A percentile compares a stretch with the other conserved stretches of the same genome.
These are phyloP conservation scores for Dendrocincla tyrannina DNA, from an alignment of 2,797 vertebrate species.

Conservation along the genomic window DNA sequence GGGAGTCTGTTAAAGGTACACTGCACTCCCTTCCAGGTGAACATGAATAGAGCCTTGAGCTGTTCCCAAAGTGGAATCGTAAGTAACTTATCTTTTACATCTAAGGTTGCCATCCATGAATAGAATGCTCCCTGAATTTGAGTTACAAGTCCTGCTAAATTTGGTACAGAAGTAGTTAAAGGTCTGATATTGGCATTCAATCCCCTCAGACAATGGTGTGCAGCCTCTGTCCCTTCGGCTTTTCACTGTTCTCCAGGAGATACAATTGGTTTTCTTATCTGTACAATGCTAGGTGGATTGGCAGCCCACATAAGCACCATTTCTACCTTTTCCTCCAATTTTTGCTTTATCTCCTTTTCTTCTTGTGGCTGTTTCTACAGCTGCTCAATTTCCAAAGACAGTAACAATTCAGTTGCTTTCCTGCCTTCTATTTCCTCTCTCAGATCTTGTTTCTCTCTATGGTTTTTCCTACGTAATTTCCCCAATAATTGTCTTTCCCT, in stretches of 20 bases:
- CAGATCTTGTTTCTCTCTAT: neutral
- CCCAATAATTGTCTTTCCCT: neutral
- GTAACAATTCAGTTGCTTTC: neutral
- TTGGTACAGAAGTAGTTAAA: neutral
- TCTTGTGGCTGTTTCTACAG: neutral
- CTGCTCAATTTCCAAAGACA: neutral
- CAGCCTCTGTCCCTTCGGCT: neutral
- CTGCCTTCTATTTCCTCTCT: neutral
- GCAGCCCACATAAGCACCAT: neutral
- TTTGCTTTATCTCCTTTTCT: neutral
- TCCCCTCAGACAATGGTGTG: neutral
- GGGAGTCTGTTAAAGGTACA: neutral
- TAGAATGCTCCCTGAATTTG: neutral
- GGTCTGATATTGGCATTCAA: neutral
- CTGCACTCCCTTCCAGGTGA: fast-evolving
- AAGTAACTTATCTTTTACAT: neutral
- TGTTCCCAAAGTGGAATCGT: neutral
- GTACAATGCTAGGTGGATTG: neutral
- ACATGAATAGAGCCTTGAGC: neutral
- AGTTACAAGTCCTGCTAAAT: neutral
- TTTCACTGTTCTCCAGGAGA: neutral
- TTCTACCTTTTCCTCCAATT: neutral
- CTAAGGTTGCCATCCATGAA: neutral
- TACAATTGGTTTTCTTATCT: neutral
- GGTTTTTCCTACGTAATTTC: neutral